Conservation (phyloP, 2,113 vertebrate species). For the Ptilorrhoa leucosticta region DNA sequence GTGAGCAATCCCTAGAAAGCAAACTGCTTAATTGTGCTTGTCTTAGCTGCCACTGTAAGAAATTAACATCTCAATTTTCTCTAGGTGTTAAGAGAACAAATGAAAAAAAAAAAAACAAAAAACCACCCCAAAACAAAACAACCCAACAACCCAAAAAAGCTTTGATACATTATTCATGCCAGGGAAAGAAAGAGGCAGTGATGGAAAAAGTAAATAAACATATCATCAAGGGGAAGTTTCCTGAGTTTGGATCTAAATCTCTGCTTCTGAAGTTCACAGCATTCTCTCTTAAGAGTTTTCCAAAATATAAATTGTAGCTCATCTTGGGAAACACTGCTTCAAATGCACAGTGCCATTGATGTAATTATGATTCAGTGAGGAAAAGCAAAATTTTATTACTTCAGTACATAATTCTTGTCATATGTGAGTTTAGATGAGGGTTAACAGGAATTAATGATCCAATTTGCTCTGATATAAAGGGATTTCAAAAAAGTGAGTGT, state of each 20-base stretch:
- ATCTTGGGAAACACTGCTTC: not conserved
- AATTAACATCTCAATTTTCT: constrained; percentile 18
- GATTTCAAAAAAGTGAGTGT: not conserved
- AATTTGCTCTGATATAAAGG: not conserved
- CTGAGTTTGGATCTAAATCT: not conserved
- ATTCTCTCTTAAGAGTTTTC: not conserved
- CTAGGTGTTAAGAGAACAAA: not conserved
- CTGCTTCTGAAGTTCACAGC: not conserved
- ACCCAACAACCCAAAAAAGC: not conserved
- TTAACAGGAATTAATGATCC: not conserved
- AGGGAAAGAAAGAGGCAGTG: not conserved
- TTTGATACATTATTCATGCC: not conserved
- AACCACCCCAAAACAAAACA: not conserved
- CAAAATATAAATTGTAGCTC: not conserved
- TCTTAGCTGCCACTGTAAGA: constrained; percentile 1
- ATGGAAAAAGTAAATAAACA: not conserved
- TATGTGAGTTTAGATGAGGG: not conserved
- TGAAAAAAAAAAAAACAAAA: not conserved
- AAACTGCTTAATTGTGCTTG: constrained; percentile 34
- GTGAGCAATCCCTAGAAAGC: constrained; percentile 14
- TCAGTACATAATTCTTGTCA: not conserved
- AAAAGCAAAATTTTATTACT: not conserved
- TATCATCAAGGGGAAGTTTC: not conserved
- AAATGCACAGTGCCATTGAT: not conserved
- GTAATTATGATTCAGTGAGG: not conserved